Evolutionary conservation across 2,797 vertebrate species (phyloP).

Genomic region (Hylomyscus alleni): DNA sequence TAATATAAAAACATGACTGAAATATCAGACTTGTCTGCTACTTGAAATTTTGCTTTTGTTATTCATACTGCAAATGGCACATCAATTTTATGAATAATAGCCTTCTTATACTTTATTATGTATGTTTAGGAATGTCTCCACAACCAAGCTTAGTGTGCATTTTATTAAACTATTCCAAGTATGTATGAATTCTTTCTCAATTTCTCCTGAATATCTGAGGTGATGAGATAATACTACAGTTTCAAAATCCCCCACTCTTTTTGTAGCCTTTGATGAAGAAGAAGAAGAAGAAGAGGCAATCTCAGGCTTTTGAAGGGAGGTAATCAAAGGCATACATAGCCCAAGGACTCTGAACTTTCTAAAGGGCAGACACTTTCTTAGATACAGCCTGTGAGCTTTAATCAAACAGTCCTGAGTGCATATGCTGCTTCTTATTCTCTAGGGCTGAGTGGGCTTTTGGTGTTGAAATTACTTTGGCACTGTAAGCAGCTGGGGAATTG

Average conservation of each 20-base stretch:
- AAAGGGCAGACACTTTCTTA: slow-evolving; percentile 73
- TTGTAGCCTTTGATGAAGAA: slow-evolving; percentile 51
- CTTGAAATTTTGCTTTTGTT: slow-evolving; percentile 58
- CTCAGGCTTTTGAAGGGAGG: slow-evolving; percentile 29
- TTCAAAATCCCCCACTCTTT: slow-evolving; percentile 37
- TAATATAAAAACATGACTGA: slow-evolving; percentile 28
- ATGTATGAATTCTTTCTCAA: slow-evolving; percentile 59
- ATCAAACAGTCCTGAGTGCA: slow-evolving; percentile 68
- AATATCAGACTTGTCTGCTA: background rate
- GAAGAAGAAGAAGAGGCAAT: slow-evolving; percentile 47
- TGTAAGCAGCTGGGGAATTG: slow-evolving; percentile 61
- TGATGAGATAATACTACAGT: slow-evolving; percentile 9
- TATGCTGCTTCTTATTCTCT: slow-evolving; percentile 75
- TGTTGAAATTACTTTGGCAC: slow-evolving; percentile 78
- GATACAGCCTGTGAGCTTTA: slow-evolving; percentile 68
- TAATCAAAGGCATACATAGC: slow-evolving; percentile 72
- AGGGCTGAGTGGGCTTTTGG: slow-evolving; percentile 73
- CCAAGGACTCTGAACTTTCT: slow-evolving; percentile 69
- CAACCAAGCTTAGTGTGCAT: background rate
- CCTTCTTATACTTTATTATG: background rate
- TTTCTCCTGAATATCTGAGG: slow-evolving; percentile 59
- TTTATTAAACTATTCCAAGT: slow-evolving; percentile 48
- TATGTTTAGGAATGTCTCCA: slow-evolving; percentile 40
- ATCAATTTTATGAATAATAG: slow-evolving; percentile 5
- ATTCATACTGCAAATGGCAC: slow-evolving; percentile 21